Conservation (phyloP, 1,140 invertebrate genomes). For the Aphelenchoides besseyi region DNA sequence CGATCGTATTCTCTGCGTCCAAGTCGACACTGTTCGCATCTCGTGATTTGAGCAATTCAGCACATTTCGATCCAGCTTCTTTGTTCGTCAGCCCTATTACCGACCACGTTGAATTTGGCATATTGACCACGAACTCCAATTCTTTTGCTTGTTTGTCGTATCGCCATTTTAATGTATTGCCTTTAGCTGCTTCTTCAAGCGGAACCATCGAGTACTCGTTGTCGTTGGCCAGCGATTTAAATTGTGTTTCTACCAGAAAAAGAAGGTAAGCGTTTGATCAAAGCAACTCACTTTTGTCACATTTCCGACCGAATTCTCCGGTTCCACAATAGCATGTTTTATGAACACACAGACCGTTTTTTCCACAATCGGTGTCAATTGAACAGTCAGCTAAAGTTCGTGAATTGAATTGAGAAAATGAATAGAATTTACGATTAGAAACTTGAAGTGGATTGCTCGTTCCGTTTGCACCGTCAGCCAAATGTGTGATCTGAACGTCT, state of each 20-base stretch:
- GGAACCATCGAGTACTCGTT: not conserved
- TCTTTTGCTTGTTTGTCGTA: slow-evolving; percentile 20
- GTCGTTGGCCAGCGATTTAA: slow-evolving; percentile 9
- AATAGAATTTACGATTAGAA: too few relatives aligned
- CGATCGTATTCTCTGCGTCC: slow-evolving; percentile 19
- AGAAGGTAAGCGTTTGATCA: not conserved
- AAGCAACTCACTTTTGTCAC: slow-evolving; percentile 30
- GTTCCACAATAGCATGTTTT: slow-evolving; percentile 25
- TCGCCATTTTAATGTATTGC: slow-evolving; percentile 19
- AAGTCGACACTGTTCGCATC: slow-evolving; percentile 20
- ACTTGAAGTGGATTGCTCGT: slow-evolving; percentile 11
- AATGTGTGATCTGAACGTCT: slow-evolving; percentile 33
- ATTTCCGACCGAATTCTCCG: slow-evolving; percentile 35
- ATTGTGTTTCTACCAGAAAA: slow-evolving; percentile 22
- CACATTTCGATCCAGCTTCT: slow-evolving; percentile 18
- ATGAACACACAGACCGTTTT: slow-evolving; percentile 24
- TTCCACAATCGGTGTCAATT: slow-evolving; percentile 26
- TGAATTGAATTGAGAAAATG: too few relatives aligned
- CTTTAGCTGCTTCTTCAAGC: slow-evolving; percentile 25
- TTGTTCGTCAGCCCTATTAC: slow-evolving; percentile 23
- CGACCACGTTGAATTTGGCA: slow-evolving; percentile 20
- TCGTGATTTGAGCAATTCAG: not conserved
- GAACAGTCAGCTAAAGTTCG: slow-evolving; percentile 33
- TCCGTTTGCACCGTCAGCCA: not conserved
- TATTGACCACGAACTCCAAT: slow-evolving; percentile 24